phyloP scores from a whole-genome alignment of 1,140 invertebrate genomes.

The Branchinecta lynchi region DNA sequence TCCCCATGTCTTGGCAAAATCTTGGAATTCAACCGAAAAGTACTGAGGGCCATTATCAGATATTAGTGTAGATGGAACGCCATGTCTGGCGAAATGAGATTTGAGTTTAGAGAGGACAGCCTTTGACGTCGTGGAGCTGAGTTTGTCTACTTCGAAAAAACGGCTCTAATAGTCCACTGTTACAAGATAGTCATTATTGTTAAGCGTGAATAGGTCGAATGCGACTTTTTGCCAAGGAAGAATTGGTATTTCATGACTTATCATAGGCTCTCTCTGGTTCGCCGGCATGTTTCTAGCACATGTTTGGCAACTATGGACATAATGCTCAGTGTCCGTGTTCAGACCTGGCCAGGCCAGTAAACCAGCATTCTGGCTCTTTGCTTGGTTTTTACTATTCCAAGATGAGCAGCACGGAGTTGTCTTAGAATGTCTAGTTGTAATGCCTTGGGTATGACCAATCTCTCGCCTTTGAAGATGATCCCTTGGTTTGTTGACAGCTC shows the following conservation, averaged over 20 bases:
- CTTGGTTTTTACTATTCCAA: too few relatives aligned
- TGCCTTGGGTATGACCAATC: too few relatives aligned
- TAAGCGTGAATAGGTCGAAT: not conserved
- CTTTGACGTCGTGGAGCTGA: slow-evolving; percentile 8
- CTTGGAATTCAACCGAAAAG: too few relatives aligned
- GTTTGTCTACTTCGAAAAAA: slow-evolving; percentile 10
- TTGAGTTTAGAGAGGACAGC: too few relatives aligned
- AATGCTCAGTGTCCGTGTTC: slow-evolving; percentile 26
- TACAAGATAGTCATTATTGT: slow-evolving; percentile 7
- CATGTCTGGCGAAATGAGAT: too few relatives aligned
- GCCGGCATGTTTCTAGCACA: slow-evolving; percentile 1
- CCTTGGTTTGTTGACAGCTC: slow-evolving; percentile 5
- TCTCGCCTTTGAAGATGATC: too few relatives aligned
- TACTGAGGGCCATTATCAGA: too few relatives aligned
- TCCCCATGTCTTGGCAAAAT: slow-evolving; percentile 9
- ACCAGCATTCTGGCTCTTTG: too few relatives aligned
- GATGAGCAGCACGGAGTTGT: too few relatives aligned
- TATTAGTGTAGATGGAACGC: too few relatives aligned
- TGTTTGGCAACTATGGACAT: slow-evolving; percentile 6
- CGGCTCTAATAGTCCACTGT: slow-evolving; percentile 1
- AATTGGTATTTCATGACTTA: slow-evolving; percentile 1
- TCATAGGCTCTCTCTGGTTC: slow-evolving; percentile 9
- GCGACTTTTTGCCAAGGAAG: too few relatives aligned
- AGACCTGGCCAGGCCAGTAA: slow-evolving; percentile 32
- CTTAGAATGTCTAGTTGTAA: too few relatives aligned